A percentile compares a stretch with the other conserved stretches of the same genome.
phyloP scores from a whole-genome alignment of 2,113 vertebrate genomes.

The Seriola quinqueradiata region DNA sequence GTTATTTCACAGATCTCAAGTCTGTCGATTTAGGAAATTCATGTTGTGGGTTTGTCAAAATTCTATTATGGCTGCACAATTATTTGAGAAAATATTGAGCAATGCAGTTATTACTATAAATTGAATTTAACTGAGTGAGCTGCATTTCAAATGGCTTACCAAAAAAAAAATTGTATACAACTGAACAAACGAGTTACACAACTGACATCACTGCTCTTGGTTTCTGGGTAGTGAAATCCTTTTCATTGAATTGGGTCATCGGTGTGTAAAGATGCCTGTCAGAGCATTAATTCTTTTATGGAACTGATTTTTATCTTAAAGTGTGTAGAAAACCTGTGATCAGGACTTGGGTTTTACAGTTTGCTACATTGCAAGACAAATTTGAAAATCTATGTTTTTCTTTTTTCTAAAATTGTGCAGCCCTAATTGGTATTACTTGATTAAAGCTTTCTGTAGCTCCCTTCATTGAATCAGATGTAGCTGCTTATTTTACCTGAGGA shows the following conservation, averaged over 20 bases:
- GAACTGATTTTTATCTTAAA: not conserved
- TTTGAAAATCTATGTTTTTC: not conserved
- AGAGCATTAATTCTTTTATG: no score
- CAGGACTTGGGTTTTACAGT: no score
- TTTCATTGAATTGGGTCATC: not conserved
- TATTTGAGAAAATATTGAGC: conserved; percentile 13
- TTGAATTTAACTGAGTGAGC: not conserved
- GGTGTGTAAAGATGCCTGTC: not conserved
- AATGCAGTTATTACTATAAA: not conserved
- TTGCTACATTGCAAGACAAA: not conserved
- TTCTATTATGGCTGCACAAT: conserved; percentile 31
- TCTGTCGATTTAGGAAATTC: conserved; percentile 8
- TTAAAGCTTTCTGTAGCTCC: conserved; percentile 42
- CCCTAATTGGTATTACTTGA: not conserved
- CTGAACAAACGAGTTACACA: not conserved
- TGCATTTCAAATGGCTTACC: not conserved
- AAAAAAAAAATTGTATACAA: not conserved
- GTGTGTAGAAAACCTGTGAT: not conserved
- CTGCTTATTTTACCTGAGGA: conserved; percentile 52
- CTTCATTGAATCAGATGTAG: conserved; percentile 50
- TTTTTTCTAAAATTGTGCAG: conserved; percentile 30
- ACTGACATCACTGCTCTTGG: not conserved
- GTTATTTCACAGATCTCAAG: conserved; percentile 68
- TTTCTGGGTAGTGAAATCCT: conserved; percentile 1
- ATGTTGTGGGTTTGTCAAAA: not conserved